Conservation (phyloP, 1,140 invertebrate genomes). For the Samia ricini region DNA sequence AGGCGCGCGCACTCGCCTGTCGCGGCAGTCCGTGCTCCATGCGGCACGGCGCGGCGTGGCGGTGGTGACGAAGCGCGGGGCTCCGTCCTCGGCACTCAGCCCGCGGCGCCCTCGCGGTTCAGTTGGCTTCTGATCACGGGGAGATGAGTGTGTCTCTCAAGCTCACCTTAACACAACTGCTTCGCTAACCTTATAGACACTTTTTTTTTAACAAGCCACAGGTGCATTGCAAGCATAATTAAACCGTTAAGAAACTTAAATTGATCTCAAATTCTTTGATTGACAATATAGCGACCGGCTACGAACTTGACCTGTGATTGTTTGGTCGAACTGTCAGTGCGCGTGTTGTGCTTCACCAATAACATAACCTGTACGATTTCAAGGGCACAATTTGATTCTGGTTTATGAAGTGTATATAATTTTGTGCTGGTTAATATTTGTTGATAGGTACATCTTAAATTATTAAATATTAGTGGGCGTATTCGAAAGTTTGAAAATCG, state of each 20-base stretch:
- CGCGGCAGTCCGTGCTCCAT: slow-evolving; percentile 29
- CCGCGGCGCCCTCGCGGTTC: slow-evolving; percentile 60
- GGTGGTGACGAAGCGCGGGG: slow-evolving; percentile 46
- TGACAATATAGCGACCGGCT: slow-evolving; percentile 37
- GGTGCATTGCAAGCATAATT: slow-evolving; percentile 17
- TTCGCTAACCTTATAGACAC: slow-evolving; percentile 47
- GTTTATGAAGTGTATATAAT: slow-evolving; percentile 61
- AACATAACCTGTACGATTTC: slow-evolving; percentile 75
- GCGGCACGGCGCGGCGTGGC: slow-evolving; percentile 25
- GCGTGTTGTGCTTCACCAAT: slow-evolving; percentile 75
- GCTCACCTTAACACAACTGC: slow-evolving; percentile 35
- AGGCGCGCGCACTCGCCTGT: slow-evolving; percentile 62
- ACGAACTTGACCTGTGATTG: slow-evolving; percentile 69
- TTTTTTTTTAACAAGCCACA: slow-evolving; percentile 36
- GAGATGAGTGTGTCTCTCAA: slow-evolving; percentile 37
- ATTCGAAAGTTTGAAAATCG: slow-evolving; percentile 77
- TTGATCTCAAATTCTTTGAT: slow-evolving; percentile 24
- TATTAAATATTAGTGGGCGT: slow-evolving; percentile 71
- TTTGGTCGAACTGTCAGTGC: slow-evolving; percentile 69
- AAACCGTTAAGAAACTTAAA: slow-evolving; percentile 25
- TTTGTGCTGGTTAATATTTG: slow-evolving; percentile 37
- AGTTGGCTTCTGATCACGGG: slow-evolving; percentile 53
- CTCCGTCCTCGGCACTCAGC: slow-evolving; percentile 50
- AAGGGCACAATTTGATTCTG: slow-evolving; percentile 57
- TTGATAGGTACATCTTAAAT: slow-evolving; percentile 43